These are phyloP conservation scores for Xestoiulus laeticollis DNA, from an alignment of 2,888 invertebrate species.

Conservation along the genomic window DNA sequence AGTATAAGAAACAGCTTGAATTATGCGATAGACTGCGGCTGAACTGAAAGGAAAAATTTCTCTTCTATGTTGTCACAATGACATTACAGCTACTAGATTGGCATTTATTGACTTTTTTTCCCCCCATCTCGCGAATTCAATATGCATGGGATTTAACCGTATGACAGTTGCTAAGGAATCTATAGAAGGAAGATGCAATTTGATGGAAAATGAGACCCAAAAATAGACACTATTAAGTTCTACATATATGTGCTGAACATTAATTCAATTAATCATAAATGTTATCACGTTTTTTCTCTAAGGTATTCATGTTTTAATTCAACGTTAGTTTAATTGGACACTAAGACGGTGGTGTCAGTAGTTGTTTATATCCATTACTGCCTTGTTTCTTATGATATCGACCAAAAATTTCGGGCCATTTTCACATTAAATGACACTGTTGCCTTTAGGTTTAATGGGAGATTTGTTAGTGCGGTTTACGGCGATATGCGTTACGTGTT, in stretches of 20 bases:
- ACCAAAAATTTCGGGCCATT: no score
- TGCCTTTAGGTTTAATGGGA: no score
- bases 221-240: background rate
- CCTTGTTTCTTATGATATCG: background rate
- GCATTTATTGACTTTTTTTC: slow-evolving; percentile 32
- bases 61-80: slow-evolving; percentile 2
- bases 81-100: slow-evolving; percentile 7
- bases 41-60: background rate
- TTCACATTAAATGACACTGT: no score
- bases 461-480: no score
- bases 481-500: no score
- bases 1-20: background rate
- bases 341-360: background rate
- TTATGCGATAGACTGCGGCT: background rate
- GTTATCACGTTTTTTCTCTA: background rate
- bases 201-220: background rate
- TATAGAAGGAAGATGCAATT: background rate
- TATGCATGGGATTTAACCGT: slow-evolving; percentile 39
- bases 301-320: background rate
- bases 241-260: background rate
- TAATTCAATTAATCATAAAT: background rate
- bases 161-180: background rate
- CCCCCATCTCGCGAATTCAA: background rate
- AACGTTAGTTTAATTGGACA: background rate
- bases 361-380: background rate